These are phyloP conservation scores for Tinamus guttatus DNA, from an alignment of 2,113 vertebrate genomes.

Conservation along the genomic window DNA sequence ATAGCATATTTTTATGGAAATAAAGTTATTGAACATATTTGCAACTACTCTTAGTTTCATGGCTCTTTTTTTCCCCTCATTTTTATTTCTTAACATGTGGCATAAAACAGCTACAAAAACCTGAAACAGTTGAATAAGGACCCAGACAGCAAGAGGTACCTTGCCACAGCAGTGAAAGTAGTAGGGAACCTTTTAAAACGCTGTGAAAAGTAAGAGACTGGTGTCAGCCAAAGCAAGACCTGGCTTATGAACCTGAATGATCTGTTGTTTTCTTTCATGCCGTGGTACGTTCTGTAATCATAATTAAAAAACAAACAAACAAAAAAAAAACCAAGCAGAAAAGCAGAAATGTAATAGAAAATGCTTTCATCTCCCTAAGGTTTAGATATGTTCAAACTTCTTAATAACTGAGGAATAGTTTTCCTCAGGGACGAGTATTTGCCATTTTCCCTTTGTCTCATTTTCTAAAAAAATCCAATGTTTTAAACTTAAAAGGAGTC, in stretches of 20 bases:
- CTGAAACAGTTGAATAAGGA: background rate
- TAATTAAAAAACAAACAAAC: background rate
- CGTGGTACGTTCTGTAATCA: background rate
- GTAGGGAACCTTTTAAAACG: background rate
- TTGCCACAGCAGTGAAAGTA: background rate
- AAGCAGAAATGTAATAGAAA: conserved; percentile 30
- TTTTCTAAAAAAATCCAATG: conserved; percentile 12
- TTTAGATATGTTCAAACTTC: background rate
- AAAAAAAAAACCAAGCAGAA: background rate
- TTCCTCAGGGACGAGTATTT: conserved; percentile 43
- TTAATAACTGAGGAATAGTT: conserved; percentile 19
- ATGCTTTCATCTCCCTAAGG: background rate
- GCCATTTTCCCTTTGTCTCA: conserved; percentile 19
- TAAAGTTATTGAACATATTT: background rate
- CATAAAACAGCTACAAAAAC: background rate
- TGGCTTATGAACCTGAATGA: background rate
- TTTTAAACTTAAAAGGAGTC: conserved; percentile 51
- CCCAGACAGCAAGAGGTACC: background rate
- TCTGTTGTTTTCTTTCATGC: background rate
- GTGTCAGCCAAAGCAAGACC: background rate
- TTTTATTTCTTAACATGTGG: background rate
- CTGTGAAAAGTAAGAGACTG: background rate
- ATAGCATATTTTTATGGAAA: background rate
- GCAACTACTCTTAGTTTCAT: background rate
- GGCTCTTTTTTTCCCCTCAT: background rate